Evolutionary conservation across 2,113 vertebrate genomes (phyloP).

Genomic region (Osmerus eperlanus): DNA sequence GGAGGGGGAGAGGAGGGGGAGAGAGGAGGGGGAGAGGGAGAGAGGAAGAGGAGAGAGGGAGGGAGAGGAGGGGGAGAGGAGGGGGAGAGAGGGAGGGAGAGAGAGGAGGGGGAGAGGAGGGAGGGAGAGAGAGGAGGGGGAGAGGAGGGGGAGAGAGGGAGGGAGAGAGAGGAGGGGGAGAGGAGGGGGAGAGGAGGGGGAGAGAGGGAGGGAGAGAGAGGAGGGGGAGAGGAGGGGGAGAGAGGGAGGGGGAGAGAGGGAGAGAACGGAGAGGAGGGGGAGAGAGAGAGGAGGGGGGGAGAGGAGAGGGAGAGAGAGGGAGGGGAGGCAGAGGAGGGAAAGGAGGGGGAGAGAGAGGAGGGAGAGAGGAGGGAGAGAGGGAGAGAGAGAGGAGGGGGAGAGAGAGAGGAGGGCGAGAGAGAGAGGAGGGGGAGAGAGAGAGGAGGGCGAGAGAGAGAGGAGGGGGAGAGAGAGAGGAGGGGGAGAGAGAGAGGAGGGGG

Average conservation of each 20-base stretch:
- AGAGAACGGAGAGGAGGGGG: not conserved
- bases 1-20: no score
- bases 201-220: not conserved
- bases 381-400: not conserved
- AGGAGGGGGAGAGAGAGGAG: no score
- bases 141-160: not conserved
- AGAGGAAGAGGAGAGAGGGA: no score
- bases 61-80: not conserved
- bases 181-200: no score
- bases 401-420: no score
- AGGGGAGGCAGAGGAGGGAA: not conserved
- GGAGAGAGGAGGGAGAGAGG: no score
- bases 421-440: not conserved
- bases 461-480: not conserved
- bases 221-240: no score
- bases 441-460: constrained; percentile 26
- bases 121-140: not conserved
- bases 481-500: constrained; percentile 5
- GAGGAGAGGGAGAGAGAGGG: not conserved
- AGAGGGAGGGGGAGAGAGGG: no score
- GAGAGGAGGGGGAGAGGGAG: no score
- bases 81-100: constrained; percentile 30
- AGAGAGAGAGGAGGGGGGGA: not conserved
- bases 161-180: constrained; percentile 13
- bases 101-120: not conserved